phyloP scores from a whole-genome alignment of 2,888 invertebrate genomes.

The Busseola fusca region DNA sequence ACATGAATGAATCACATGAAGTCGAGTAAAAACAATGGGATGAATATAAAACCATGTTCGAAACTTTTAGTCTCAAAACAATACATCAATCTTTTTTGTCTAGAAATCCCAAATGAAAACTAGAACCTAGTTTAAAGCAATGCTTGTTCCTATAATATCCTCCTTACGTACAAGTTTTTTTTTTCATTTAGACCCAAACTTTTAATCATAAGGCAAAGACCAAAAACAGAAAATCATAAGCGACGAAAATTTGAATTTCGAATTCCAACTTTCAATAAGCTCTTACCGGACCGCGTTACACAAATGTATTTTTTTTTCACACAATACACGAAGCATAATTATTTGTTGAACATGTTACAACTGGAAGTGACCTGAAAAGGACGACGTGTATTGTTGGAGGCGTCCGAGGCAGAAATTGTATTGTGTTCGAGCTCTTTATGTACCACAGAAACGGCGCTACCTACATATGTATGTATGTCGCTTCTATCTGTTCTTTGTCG shows the following conservation, averaged over 20 bases:
- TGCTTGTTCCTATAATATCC: too few species aligned
- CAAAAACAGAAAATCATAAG: constrained; percentile 11
- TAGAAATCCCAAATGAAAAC: background rate
- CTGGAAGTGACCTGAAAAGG: constrained; percentile 86
- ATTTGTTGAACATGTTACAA: constrained; percentile 81
- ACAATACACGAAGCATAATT: constrained; percentile 76
- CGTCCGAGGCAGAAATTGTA: constrained; percentile 83
- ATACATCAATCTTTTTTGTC: background rate
- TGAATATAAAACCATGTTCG: background rate
- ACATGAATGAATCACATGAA: background rate
- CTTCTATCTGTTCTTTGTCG: constrained; percentile 74
- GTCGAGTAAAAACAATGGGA: background rate
- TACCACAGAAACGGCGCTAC: constrained; percentile 70
- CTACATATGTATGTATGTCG: constrained; percentile 72
- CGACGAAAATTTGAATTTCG: constrained; percentile 22
- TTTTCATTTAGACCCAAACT: background rate
- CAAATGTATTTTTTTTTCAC: constrained; percentile 69
- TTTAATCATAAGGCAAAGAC: background rate
- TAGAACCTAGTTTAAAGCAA: background rate
- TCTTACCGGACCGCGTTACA: constrained; percentile 52
- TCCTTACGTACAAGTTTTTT: background rate
- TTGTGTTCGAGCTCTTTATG: constrained; percentile 80
- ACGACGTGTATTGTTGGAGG: constrained; percentile 80
- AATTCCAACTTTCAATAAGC: constrained; percentile 53
- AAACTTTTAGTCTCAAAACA: background rate